phyloP scores from a whole-genome alignment of 2,113 vertebrate species.

The Sprattus sprattus region DNA sequence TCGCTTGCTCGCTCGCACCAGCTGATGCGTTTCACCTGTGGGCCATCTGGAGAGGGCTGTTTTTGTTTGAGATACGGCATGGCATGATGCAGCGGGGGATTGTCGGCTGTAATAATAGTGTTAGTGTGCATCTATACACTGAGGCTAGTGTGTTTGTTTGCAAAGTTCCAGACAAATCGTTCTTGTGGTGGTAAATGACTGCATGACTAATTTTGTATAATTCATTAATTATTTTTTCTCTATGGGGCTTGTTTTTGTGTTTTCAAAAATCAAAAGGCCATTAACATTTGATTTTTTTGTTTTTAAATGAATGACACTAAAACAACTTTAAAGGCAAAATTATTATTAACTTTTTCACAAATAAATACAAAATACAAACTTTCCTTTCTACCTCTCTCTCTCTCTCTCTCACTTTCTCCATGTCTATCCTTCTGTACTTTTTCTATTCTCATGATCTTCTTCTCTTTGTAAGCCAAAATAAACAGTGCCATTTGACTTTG shows the following conservation, averaged over 20 bases:
- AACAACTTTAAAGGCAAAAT: neutral
- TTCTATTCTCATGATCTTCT: conserved; percentile 47
- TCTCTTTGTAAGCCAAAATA: conserved; percentile 62
- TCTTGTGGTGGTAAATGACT: neutral
- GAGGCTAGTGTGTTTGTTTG: neutral
- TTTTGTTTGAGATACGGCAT: neutral
- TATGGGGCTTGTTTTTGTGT: neutral
- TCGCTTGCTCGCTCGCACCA: neutral
- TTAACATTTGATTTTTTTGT: too few relatives aligned
- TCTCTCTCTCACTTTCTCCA: conserved; percentile 26
- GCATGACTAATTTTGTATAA: neutral
- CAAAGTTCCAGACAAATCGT: neutral
- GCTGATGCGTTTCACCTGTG: neutral
- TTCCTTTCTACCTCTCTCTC: conserved; percentile 39
- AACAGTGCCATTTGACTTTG: conserved; percentile 66
- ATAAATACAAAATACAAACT: conserved; percentile 33
- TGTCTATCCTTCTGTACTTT: conserved; percentile 39
- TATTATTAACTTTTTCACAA: neutral
- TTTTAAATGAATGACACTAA: neutral
- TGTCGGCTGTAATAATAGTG: neutral
- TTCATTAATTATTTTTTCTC: too few relatives aligned
- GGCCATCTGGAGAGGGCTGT: neutral
- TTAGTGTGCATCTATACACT: neutral
- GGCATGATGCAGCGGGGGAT: neutral
- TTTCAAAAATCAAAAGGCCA: neutral